Conservation (phyloP, 2,888 invertebrate species). For the Dichetophora obliterata region DNA sequence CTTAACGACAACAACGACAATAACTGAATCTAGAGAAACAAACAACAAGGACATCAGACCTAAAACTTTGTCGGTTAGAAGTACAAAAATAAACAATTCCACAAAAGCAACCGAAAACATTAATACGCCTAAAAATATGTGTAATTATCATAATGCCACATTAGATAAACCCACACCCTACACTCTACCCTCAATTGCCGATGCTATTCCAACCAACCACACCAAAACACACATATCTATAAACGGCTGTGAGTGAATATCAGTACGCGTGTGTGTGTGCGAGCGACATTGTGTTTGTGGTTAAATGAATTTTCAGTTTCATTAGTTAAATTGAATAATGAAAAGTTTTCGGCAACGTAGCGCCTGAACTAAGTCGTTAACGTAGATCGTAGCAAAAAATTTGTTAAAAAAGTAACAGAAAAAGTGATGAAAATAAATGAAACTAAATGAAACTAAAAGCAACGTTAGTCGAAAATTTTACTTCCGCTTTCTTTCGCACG, state of each 20-base stretch:
- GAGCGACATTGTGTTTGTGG: constrained; percentile 21
- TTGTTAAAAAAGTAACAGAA: not conserved
- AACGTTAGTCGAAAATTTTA: constrained; percentile 11
- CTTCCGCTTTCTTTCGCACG: not conserved
- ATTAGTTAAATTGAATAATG: constrained; percentile 68
- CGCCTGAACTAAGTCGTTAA: not conserved
- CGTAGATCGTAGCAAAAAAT: not conserved
- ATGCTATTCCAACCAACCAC: constrained; percentile 42
- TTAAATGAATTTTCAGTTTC: constrained; percentile 66
- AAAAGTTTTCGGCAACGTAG: constrained; percentile 54
- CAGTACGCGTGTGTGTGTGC: constrained; percentile 20
- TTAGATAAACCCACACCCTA: constrained; percentile 7
- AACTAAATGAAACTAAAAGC: not conserved
- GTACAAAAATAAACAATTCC: constrained; percentile 42
- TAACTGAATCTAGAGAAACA: not conserved
- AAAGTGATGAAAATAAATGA: no score
- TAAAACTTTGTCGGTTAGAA: constrained; percentile 14
- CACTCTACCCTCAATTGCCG: not conserved
- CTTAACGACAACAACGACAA: not conserved
- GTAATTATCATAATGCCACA: constrained; percentile 47
- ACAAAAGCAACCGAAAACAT: constrained; percentile 48
- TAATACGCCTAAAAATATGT: constrained; percentile 54
- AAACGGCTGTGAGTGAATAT: not conserved
- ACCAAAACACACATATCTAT: not conserved
- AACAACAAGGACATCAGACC: not conserved